Evolutionary conservation across 2,113 vertebrate genomes (phyloP).

Genomic region (Psittacus erithacus): DNA sequence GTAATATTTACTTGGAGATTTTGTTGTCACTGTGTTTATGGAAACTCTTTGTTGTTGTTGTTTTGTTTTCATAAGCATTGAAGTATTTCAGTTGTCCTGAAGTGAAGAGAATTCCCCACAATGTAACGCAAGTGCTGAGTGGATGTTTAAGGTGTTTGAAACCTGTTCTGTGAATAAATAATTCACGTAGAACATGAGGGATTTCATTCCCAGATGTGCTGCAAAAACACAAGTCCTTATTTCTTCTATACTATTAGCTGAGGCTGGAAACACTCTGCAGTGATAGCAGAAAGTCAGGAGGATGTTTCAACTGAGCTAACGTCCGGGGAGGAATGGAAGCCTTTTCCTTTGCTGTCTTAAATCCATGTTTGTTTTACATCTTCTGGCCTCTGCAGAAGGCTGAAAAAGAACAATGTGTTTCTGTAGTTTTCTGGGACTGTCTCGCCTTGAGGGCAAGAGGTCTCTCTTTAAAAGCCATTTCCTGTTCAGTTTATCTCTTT

Average conservation of each 20-base stretch:
- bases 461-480: conserved; percentile 18
- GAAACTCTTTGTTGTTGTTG: not conserved
- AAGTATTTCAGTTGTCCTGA: not conserved
- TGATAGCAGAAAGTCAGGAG: not conserved
- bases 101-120: not conserved
- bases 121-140: not conserved
- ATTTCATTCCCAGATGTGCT: not conserved
- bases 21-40: not conserved
- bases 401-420: conserved; percentile 37
- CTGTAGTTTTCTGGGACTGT: conserved; percentile 19
- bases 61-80: not conserved
- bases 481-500: not conserved
- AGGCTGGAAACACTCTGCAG: not conserved
- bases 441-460: not conserved
- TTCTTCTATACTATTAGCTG: not conserved
- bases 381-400: not conserved
- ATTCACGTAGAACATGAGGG: not conserved
- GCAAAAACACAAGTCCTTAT: not conserved
- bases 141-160: not conserved
- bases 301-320: not conserved
- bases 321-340: not conserved
- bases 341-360: not conserved
- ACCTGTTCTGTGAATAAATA: not conserved
- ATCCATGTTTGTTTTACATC: conserved; percentile 1
- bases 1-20: not conserved